Percentiles rank a stretch among this genome's conserved stretches.
Evolutionary conservation across 2,113 vertebrate species (phyloP).

Genomic region (Cricetomys ansorgei): DNA sequence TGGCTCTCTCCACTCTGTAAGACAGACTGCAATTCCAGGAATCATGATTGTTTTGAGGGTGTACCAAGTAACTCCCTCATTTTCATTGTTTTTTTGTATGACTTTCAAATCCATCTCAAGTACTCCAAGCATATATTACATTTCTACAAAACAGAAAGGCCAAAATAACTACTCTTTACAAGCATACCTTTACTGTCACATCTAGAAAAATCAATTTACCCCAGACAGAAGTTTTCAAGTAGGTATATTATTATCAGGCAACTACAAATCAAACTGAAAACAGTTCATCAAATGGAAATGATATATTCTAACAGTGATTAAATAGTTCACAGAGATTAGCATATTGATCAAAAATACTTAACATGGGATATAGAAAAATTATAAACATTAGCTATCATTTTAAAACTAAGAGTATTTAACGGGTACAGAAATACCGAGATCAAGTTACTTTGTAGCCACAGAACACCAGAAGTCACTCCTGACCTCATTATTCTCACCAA

Average conservation of each 20-base stretch:
- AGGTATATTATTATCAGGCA: background rate
- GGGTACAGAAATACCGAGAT: constrained; percentile 12
- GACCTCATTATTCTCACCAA: constrained; percentile 46
- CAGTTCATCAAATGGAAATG: constrained; percentile 25
- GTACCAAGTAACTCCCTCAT: background rate
- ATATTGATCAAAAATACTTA: constrained; percentile 43
- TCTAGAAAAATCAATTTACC: constrained; percentile 46
- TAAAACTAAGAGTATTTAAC: constrained; percentile 18
- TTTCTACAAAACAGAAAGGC: constrained; percentile 11
- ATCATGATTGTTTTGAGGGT: background rate
- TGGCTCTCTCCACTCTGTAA: background rate
- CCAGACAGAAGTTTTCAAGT: constrained; percentile 53
- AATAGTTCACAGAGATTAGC: constrained; percentile 24
- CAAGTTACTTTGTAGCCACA: background rate
- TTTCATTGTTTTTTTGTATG: background rate
- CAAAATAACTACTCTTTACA: constrained; percentile 30
- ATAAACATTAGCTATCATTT: background rate
- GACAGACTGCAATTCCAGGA: constrained; percentile 25
- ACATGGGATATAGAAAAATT: background rate
- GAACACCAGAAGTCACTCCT: constrained; percentile 19
- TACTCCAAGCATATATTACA: constrained; percentile 30
- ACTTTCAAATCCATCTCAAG: constrained; percentile 35
- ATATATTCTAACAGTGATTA: constrained; percentile 5
- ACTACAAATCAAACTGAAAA: constrained; percentile 42
- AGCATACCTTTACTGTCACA: constrained; percentile 3